Conservation (phyloP, 2,888 invertebrate species). For the Patella ulyssiponensis region DNA sequence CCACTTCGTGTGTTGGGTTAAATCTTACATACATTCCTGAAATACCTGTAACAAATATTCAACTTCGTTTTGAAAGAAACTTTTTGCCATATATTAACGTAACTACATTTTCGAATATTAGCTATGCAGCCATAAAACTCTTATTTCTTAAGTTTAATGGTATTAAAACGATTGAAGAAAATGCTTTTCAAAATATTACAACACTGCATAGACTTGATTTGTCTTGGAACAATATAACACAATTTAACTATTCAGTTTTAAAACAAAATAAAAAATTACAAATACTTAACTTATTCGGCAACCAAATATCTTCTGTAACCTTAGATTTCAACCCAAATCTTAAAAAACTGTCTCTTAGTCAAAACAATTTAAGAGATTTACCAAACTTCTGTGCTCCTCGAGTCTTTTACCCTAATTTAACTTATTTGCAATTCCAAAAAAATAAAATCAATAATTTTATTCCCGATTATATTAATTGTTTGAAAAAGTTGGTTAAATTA, state of each 20-base stretch:
- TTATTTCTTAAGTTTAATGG: neutral
- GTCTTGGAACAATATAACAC: neutral
- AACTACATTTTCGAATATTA: neutral
- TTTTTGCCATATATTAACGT: too few relatives aligned
- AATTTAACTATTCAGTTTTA: neutral
- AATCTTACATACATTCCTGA: too few relatives aligned
- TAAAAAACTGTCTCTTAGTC: neutral
- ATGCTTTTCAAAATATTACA: too few relatives aligned
- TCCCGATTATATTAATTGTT: neutral
- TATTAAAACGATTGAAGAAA: too few relatives aligned
- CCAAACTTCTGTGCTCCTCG: neutral
- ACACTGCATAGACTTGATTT: neutral
- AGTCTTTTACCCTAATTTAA: neutral
- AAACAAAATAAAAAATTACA: neutral
- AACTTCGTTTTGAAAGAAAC: too few relatives aligned
- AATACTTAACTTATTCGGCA: neutral
- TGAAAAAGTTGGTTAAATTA: neutral
- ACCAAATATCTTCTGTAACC: neutral
- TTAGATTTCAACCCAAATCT: neutral
- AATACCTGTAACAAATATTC: too few relatives aligned
- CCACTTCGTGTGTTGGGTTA: too few relatives aligned
- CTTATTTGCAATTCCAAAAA: neutral
- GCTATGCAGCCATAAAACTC: neutral
- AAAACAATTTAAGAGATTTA: neutral
- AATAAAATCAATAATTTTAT: neutral